Base-by-base conservation (phyloP, 2,113 vertebrate genomes). In the Corapipo altera region DNA sequence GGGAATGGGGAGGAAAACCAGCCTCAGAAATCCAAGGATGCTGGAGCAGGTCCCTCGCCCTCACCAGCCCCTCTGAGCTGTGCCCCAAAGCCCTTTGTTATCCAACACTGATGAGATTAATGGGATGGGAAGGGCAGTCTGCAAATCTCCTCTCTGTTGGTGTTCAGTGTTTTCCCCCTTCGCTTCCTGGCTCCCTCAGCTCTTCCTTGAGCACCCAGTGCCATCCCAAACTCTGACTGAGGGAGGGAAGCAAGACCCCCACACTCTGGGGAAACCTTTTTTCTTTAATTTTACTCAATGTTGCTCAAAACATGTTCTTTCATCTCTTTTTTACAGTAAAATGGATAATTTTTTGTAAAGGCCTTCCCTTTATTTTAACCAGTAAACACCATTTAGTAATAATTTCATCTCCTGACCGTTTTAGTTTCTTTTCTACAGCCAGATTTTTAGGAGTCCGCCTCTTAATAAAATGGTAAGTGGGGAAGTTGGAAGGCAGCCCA, bases 171-270 rank as follows among this genome's bases (percentile, higher is more conserved):
- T 78, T 61, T 57, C 44, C 76, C 62, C 3, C 17, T 46, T 26
- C 20, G 2, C 26, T 12, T 9, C n/a, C 58, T 0, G 0, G 17
- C 41, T 43, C 51, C 0, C 46, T 66, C 14, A 3, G 8, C 7
- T 61, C 23, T 28, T 35, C 21, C 39, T 32, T 35, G 70, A 65
- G 37, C 37, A 30, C 21, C 32, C 1, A 0, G 22, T 55, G 33
- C 57, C 2, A 2, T 12, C n/a, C 49, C 8, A 3, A 46, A 26
- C 51, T 41, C 88, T 32, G 66, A n/a, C 9, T 30, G 6, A 3
- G 3, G 62, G 69, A 54, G 37, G 15, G 39, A 46, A 43, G 26
- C 0, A 0, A 49, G 33, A 54, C 13, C 16, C 39, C 33, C 43
- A 9, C 35, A 17, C 26, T 6, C 37, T 49, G 37, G 6, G 12